These are phyloP conservation scores for Chloebia gouldiae DNA, from an alignment of 2,113 vertebrate genomes.

Conservation along the genomic window DNA sequence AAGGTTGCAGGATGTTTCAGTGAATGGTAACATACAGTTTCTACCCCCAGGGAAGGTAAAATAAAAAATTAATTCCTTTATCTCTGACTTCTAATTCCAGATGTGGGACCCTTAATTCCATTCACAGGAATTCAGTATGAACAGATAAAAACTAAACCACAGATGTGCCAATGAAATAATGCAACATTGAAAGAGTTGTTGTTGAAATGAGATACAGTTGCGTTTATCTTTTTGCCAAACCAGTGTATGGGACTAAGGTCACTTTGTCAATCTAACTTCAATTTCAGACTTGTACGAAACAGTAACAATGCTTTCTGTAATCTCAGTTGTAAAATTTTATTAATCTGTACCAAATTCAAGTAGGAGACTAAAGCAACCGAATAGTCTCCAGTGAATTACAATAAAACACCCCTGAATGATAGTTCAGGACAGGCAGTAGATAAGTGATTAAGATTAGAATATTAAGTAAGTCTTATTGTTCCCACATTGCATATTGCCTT, in stretches of 20 bases:
- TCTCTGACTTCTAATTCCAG: not conserved
- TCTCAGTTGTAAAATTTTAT: slow-evolving; percentile 3
- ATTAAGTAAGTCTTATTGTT: not conserved
- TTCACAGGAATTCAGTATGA: slow-evolving; percentile 27
- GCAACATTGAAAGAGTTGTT: slow-evolving; percentile 3
- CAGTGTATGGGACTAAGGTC: not conserved
- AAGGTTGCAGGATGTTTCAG: slow-evolving; percentile 9
- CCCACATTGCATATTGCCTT: not conserved
- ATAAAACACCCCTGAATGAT: not conserved
- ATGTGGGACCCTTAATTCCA: slow-evolving; percentile 37
- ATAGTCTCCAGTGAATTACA: not conserved
- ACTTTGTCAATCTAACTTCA: slow-evolving; percentile 36
- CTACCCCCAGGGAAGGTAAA: slow-evolving; percentile 18
- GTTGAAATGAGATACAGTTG: not conserved
- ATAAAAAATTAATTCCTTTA: slow-evolving; percentile 64
- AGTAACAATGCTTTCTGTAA: slow-evolving; percentile 15
- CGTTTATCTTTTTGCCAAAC: slow-evolving; percentile 16
- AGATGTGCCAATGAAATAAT: slow-evolving; percentile 9
- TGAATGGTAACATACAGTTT: slow-evolving; percentile 56
- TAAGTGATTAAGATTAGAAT: slow-evolving; percentile 29
- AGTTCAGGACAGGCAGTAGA: not conserved
- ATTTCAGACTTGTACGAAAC: slow-evolving; percentile 11
- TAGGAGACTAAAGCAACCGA: not conserved
- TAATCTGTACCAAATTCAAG: slow-evolving; percentile 19
- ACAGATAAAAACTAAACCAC: not conserved